These are phyloP conservation scores for Scalopus aquaticus DNA, from an alignment of 2,113 vertebrate genomes.

Conservation along the genomic window DNA sequence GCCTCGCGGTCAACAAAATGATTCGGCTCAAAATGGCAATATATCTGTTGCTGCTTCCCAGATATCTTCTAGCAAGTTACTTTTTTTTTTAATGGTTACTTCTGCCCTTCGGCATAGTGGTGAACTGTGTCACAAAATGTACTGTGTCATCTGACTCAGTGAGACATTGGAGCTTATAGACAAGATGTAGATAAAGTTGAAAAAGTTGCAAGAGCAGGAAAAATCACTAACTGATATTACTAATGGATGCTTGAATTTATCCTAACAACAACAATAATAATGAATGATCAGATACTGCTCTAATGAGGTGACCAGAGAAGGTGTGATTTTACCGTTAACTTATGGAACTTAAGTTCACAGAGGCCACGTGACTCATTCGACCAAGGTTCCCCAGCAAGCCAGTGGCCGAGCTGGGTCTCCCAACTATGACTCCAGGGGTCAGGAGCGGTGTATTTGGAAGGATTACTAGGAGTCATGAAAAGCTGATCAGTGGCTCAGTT, in stretches of 20 bases:
- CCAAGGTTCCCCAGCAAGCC: constrained; percentile 13
- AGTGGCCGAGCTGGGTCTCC: background rate
- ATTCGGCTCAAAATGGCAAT: constrained; percentile 72
- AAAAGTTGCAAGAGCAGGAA: constrained; percentile 45
- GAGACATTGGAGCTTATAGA: constrained; percentile 20
- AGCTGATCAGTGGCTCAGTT: background rate
- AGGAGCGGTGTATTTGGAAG: constrained; percentile 25
- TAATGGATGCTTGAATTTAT: constrained; percentile 30
- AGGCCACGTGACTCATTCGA: background rate
- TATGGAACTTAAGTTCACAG: constrained; percentile 29
- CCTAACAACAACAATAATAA: constrained; percentile 42
- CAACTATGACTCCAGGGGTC: background rate
- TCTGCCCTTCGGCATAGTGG: constrained; percentile 51
- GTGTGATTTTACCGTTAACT: background rate
- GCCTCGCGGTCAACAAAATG: constrained; percentile 75
- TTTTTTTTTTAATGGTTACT: background rate
- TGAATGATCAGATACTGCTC: constrained; percentile 3
- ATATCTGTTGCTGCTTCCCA: constrained; percentile 66
- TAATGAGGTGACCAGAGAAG: constrained; percentile 25
- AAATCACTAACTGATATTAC: background rate
- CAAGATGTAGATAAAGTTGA: constrained; percentile 23
- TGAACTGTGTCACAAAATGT: constrained; percentile 48
- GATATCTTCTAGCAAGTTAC: constrained; percentile 46
- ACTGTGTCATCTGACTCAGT: constrained; percentile 23
- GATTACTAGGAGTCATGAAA: constrained; percentile 10